Evolutionary conservation across 2,888 invertebrate species (phyloP), one percentile per base, ranked within the genome.

Genomic region (Asteroscopus sphinx): DNA sequence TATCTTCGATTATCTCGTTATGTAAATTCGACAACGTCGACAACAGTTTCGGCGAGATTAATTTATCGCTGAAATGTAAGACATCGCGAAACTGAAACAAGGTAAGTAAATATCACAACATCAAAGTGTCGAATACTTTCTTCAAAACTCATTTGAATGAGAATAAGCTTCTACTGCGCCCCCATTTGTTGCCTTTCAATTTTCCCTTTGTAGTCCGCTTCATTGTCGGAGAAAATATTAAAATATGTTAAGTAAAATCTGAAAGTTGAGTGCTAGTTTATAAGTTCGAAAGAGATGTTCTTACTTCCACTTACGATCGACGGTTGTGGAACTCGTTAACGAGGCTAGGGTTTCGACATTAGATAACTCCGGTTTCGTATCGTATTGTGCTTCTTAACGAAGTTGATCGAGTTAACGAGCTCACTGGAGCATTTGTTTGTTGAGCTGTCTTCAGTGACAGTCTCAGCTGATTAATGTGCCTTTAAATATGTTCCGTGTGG

Each of bases 111-210:
- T 79, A 83, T 81, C 76, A 80, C 70, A 83, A 87, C 82, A 88
- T 87, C 88, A 88, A 90, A 90, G 89, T 88, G 86, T 83, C 82
- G 86, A 88, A 88, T 80, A 86, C 81, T 88, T 87, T 87, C 83
- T 85, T 85, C 63, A 68, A 73, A 90, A 86, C 87, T 91, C 83
- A 91, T 92, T 91, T 91, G 90, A 92, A 92, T 92, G 81, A 88
- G 87, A 90, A 91, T 90, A 87, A 90, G 88, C 84, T 82, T 77
- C 79, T 77, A 73, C 77, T 73, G 68, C 77, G 70, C 79, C 79
- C 81, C 84, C 84, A 90, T 90, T 91, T 91, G 89, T 89, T 88
- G 85, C 86, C 85, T 87, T 91, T 87, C 87, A 87, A 89, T 91
- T 88, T 83, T 79, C 77, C 82, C 85, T 91, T 91, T 91, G 90